Evolutionary conservation across 2,113 vertebrate species (phyloP), one percentile per base, ranked within the genome.

Genomic region (Ictidomys tridecemlineatus): DNA sequence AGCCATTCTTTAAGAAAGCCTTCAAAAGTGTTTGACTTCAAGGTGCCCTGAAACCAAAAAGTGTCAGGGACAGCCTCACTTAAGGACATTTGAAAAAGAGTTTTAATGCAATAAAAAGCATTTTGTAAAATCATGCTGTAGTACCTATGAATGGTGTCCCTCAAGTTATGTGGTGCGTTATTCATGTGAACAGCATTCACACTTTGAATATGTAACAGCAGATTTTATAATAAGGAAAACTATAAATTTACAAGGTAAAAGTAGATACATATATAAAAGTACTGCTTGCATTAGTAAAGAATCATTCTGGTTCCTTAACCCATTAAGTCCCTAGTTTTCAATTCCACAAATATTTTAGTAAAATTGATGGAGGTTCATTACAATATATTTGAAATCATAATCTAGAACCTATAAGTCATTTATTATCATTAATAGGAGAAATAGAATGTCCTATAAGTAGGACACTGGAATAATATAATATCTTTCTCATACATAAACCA

Each of bases 11-110:
- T 30, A 67, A 89, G 61, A 73, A 91, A 74, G 26, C 4, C 51
- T 87, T 67, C 51, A 63, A 72, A 92, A 92, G 5, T 17, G 85
- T 90, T 93, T 92, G 30, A 88, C 26, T 74, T 87, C 48, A 84
- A 80, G 0, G 24, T 90, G 28, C 10, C 37, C 65, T 58, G 16
- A 32, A 91, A 6, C n/a, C 45, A 74, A 53, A 3, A 86, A 74
- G 39, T 58, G 80, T 17, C 26, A 84, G 4, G 5, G 3, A 28
- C 8, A 45, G 9, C 84, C 26, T 78, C 85, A 78, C 56, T 91
- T 70, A 89, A 91, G 14, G 20, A 58, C 24, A 32, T 28, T 92
- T 86, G 39, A 11, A 86, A 89, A 91, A 1, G 11, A 53, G 20
- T 82, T 93, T 56, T 28, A 87, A 61, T 83, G 26, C 9, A 92